Base-by-base conservation (phyloP, 2,797 vertebrate species). In the Telmatherina bonti region DNA sequence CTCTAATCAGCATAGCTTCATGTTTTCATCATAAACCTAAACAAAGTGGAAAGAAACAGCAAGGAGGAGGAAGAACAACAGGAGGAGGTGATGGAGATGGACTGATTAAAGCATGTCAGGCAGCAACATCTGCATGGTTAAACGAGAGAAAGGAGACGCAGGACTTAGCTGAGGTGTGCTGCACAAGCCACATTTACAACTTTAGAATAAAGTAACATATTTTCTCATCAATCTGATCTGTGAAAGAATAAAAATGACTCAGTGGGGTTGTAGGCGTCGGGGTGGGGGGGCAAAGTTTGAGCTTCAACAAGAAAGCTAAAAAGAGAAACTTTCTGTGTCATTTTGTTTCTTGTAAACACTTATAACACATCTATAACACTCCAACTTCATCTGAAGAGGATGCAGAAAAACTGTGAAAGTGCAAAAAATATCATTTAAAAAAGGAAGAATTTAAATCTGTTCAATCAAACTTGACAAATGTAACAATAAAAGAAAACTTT, bases 21-120 rank as follows among this genome's bases (percentile, higher is more conserved):
- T 88, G 82, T 67, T 87, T 84, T 82, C 71, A 82, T 77, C 76
- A 66, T 84, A 85, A 85, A 81, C 79, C 72, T 84, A 72, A 81
- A 82, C 85, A 88, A 74, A 86, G 72, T 81, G 65, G 71, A 53
- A 45, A 70, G 67, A 76, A 73, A 74, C 56, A 84, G 80, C 79
- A 82, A 72, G 75, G 55, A 59, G 64, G 59, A 60, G 56, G 38
- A n/a, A 43, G 64, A 62, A 18, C 16, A 43, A 73, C 56, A 72
- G 65, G 64, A 64, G 67, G 78, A 78, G 56, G 74, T 79, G 61
- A 38, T 56, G 59, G 75, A 69, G 45, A 43, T 30, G 59, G 69
- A 67, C 56, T 72, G 47, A 30, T 7, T 55, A 9, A 55, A 61
- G 18, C 43, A 31, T 65, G 67, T 62, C 47, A 69, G 45, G 31